Conservation (phyloP, 2,113 vertebrate genomes). For the Sander vitreus region DNA sequence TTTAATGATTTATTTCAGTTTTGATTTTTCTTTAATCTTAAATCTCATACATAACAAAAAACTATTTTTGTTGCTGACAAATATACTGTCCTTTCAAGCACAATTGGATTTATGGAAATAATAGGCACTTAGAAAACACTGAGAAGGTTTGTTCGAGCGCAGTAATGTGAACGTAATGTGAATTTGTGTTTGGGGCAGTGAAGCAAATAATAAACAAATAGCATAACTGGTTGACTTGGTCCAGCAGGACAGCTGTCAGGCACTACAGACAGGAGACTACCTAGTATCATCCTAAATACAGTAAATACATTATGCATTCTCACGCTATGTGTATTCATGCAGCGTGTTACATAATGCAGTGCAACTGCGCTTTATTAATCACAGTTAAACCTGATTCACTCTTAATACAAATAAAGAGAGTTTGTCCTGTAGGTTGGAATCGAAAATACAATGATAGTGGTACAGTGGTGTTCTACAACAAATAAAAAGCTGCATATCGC, state of each 20-base stretch:
- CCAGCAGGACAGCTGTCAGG: constrained; percentile 25
- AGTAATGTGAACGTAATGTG: constrained; percentile 45
- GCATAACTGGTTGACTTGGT: constrained; percentile 36
- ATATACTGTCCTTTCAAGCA: constrained; percentile 27
- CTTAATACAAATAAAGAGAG: constrained; percentile 5
- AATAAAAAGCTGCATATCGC: constrained; percentile 28
- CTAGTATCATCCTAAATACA: constrained; percentile 28
- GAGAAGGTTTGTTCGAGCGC: constrained; percentile 34
- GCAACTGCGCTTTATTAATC: constrained; percentile 36
- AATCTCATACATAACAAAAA: constrained; percentile 15
- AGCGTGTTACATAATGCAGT: constrained; percentile 16
- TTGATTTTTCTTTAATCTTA: constrained; percentile 30
- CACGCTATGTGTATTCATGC: constrained; percentile 38
- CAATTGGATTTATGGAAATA: constrained; percentile 36
- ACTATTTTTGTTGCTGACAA: constrained; percentile 3
- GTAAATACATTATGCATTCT: constrained; percentile 25
- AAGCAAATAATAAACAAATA: constrained; percentile 39
- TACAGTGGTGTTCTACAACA: constrained; percentile 3
- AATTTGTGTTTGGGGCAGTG: constrained; percentile 38
- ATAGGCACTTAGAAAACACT: constrained; percentile 44
- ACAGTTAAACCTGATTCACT: constrained; percentile 27
- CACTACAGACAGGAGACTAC: constrained; percentile 27
- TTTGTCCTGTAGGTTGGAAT: constrained; percentile 27
- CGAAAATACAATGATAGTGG: constrained; percentile 11
- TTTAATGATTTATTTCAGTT: constrained; percentile 41